Evolutionary conservation across 2,113 vertebrate species (phyloP).

Genomic region (Lophotis ruficrista): DNA sequence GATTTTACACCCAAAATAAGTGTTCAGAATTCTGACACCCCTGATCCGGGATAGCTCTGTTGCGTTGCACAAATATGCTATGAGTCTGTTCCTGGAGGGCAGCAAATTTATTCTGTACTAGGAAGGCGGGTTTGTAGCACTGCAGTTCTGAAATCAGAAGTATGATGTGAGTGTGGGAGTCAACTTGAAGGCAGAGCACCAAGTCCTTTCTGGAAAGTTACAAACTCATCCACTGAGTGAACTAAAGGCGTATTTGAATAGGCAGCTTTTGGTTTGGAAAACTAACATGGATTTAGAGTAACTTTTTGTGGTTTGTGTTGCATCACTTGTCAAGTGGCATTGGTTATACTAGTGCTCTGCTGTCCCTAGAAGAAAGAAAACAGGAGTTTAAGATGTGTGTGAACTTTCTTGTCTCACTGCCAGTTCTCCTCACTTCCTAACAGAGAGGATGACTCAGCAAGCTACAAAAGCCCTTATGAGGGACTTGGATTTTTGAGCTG

Average conservation of each 20-base stretch:
- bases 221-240: background rate
- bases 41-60: background rate
- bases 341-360: constrained; percentile 44
- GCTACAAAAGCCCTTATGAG: background rate
- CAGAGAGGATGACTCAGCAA: constrained; percentile 30
- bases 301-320: background rate
- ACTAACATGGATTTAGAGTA: background rate
- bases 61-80: background rate
- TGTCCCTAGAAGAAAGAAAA: background rate
- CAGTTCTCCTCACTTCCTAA: background rate
- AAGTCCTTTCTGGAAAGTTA: background rate
- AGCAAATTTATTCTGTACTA: background rate
- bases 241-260: background rate
- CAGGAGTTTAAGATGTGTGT: constrained; percentile 2
- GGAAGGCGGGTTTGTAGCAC: background rate
- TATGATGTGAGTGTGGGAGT: background rate
- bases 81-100: background rate
- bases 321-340: constrained; percentile 27
- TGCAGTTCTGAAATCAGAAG: background rate
- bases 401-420: background rate
- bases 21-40: background rate
- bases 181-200: background rate
- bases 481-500: background rate
- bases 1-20: background rate
- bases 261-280: background rate